Conservation (phyloP, 2,888 invertebrate genomes). For the Micropterix aruncella region DNA sequence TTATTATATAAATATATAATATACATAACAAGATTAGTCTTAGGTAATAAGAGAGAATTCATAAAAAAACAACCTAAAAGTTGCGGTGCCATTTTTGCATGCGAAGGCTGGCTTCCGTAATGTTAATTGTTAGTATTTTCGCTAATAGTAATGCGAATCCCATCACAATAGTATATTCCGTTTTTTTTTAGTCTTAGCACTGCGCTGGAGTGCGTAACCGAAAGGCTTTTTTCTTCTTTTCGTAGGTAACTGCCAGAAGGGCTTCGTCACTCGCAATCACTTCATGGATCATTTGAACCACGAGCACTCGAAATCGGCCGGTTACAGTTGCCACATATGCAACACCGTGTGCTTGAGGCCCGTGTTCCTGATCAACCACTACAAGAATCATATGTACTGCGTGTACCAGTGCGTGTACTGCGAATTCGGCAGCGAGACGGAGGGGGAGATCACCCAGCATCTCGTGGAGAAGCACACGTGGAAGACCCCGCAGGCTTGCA, state of each 20-base stretch:
- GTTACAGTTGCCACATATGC: constrained; percentile 14
- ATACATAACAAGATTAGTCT: no score
- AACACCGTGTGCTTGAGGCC: constrained; percentile 14
- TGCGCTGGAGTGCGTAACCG: no score
- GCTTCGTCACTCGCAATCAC: constrained; percentile 20
- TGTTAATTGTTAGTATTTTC: no score
- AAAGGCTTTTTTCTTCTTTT: no score
- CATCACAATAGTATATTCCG: no score
- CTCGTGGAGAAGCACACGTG: constrained; percentile 27
- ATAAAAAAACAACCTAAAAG: no score
- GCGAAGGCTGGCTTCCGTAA: no score
- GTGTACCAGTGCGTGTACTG: constrained; percentile 34
- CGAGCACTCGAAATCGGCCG: not conserved
- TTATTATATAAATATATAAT: no score
- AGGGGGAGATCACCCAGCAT: constrained; percentile 24
- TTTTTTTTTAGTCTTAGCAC: no score
- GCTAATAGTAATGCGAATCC: no score
- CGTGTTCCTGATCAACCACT: constrained; percentile 22
- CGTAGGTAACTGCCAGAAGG: constrained; percentile 17
- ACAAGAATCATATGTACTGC: constrained; percentile 26
- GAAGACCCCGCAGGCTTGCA: constrained; percentile 26
- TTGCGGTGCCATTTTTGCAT: no score
- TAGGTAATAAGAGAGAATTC: no score
- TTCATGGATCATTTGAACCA: constrained; percentile 18
- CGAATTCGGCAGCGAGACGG: constrained; percentile 24